Evolutionary conservation across 2,888 invertebrate genomes (phyloP), one percentile per base, ranked within the genome.

Genomic region (Horisme vitalbata): DNA sequence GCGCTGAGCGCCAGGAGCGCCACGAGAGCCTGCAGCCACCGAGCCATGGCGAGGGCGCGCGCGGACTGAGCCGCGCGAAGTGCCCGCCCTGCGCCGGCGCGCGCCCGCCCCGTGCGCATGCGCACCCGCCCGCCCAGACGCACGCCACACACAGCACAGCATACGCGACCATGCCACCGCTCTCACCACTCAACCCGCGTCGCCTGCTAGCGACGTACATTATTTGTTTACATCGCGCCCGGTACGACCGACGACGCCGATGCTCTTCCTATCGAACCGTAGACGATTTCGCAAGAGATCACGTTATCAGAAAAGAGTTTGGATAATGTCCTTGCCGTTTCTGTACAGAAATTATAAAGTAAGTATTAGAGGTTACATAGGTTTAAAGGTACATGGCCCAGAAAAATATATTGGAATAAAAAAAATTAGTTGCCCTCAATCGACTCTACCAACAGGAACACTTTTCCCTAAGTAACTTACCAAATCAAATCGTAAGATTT

Each of bases 1-100:
- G 75, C 83, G 83, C 86, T 81, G 74, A 92, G 88, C 81, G 92
- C 88, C 82, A 92, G 83, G 70, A 86, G 74, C 70, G 82, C 83
- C 76, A 77, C 80, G 68, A 87, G 75, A 77, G 82, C 84, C 81
- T 79, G 75, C 80, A 86, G 79, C 84, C 83, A 86, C 78, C 88
- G 86, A 83, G 87, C 87, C 90, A 89, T 90, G 82, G 80, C 84
- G 79, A 85, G 63, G 77, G 81, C 86, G 82, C 86, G 85, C 87
- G 88, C 82, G 84, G 77, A 87, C 87, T 86, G 86, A 77, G 56
- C 60, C 33, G 36, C 44, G 31, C 45, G 24, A 6, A 66, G 68
- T 60, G 64, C 61, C 62, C 74, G 62, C 71, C 72, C 70, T 64
- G 73, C 75, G 71, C 75, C 65, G 61, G 67, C 74, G 70, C 70